These are phyloP conservation scores for Lasioglossum leucozonium DNA, from an alignment of 2,888 invertebrate genomes.

Conservation along the genomic window DNA sequence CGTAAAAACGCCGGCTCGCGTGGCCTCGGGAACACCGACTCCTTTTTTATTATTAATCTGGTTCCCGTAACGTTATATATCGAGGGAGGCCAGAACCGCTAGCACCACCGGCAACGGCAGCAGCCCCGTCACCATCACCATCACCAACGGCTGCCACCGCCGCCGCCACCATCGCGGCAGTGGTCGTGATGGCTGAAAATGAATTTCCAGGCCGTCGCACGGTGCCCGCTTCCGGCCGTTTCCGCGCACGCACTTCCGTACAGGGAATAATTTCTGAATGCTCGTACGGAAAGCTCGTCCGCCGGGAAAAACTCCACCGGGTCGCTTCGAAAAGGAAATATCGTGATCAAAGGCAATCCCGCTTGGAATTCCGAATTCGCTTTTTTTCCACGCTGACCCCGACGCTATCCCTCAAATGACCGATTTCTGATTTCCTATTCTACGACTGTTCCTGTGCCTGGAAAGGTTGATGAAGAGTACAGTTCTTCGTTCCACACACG, in stretches of 20 bases:
- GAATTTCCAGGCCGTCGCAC: neutral
- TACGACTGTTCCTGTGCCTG: neutral
- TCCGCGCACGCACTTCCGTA: slow-evolving; percentile 13
- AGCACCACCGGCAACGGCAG: neutral
- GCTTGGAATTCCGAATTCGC: neutral
- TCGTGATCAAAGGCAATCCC: neutral
- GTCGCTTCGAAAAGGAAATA: neutral
- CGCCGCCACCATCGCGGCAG: neutral
- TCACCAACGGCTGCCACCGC: neutral
- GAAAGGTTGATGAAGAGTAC: too few relatives aligned
- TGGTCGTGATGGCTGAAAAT: slow-evolving; percentile 33
- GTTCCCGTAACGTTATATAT: neutral
- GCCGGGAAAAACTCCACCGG: neutral
- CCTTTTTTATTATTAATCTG: slow-evolving; percentile 61
- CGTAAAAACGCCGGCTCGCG: slow-evolving; percentile 46
- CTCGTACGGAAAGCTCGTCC: neutral
- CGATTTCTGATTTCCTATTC: neutral
- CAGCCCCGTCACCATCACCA: neutral
- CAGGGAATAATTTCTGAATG: neutral
- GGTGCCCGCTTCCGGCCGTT: neutral
- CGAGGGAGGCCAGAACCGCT: neutral
- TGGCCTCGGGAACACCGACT: slow-evolving; percentile 24
- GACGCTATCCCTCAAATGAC: neutral
- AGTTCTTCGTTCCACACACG: neutral
- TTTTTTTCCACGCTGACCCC: neutral